Percentiles rank a stretch among this genome's conserved stretches.
These are phyloP conservation scores for Myotis daubentonii DNA, from an alignment of 2,797 vertebrate species.

Conservation along the genomic window DNA sequence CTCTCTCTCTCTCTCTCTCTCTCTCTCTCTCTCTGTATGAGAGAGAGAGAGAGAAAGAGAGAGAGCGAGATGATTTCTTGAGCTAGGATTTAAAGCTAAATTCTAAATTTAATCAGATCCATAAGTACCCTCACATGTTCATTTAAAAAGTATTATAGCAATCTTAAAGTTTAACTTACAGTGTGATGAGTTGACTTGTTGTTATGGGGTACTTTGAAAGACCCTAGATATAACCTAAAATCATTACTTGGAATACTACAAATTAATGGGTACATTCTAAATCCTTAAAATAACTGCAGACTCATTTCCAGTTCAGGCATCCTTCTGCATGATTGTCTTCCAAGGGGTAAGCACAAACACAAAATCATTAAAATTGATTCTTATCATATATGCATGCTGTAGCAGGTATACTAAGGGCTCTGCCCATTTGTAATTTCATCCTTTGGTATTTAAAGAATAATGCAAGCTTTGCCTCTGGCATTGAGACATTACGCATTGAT, in stretches of 20 bases:
- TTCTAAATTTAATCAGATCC: neutral
- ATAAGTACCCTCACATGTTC: neutral
- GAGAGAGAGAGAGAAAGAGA: neutral
- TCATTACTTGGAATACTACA: conserved; percentile 32
- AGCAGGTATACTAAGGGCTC: neutral
- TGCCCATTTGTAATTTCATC: conserved; percentile 42
- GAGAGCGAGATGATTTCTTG: neutral
- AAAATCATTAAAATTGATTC: conserved; percentile 52
- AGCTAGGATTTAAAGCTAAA: neutral
- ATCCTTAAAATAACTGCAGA: conserved; percentile 56
- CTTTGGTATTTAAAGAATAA: conserved; percentile 56
- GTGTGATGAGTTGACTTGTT: neutral
- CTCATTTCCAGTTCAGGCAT: conserved; percentile 2
- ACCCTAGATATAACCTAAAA: neutral
- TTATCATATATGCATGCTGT: conserved; percentile 9
- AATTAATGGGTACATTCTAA: conserved; percentile 27
- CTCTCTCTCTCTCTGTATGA: no score
- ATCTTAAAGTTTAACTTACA: conserved; percentile 42
- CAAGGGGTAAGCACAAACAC: neutral
- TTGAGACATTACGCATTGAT: conserved; percentile 27
- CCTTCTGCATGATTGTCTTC: conserved; percentile 28
- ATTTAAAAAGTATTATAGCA: conserved; percentile 12
- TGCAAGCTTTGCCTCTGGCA: neutral
- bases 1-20: no score
- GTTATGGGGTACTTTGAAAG: conserved; percentile 11